Evolutionary conservation across 2,888 invertebrate species (phyloP), one percentile per base, ranked within the genome.

Genomic region (Cylloceria caligata): DNA sequence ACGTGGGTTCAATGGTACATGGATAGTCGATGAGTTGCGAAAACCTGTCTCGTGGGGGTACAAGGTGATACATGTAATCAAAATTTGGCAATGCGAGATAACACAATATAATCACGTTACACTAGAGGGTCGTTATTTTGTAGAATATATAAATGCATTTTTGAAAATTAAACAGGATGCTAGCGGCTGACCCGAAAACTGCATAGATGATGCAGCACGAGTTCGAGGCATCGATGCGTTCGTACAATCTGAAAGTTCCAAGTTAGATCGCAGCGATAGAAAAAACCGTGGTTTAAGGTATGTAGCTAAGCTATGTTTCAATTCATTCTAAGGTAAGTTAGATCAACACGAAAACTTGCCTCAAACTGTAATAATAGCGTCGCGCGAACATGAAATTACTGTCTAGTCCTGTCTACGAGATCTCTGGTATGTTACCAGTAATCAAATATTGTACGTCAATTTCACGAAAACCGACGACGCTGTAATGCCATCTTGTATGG

Each of bases 11-110:
- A 57, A 57, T 30, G 90, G 91, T 0, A 90, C 90, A 0, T 91
- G 89, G 89, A 86, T 89, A 34, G 87, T 88, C 5, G 87, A 87
- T 16, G 90, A 90, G 77, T 60, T 91, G 4, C 45, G 84, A 52
- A 86, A 86, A 69, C 89, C 91, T 16, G n/a, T 88, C 0, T 39
- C 82, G 24, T 82, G 86, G 65, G 89, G 88, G 0, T 91, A 89
- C 47, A 65, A 76, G 30, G 73, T 91, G 1, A 0, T 84, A 0
- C 62, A 86, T 45, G 80, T 89, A 3, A 81, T 83, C 30, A 89
- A 91, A 81, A 87, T 91, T 4, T 91, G 89, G 88, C 84, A 89
- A 71, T 91, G 89, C 78, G 39, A 85, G n/a, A 69, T 85, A 39
- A 75, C 3, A 30, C 30, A 30, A 30, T 30, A 4, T 30, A 30